A percentile compares a stretch with the other conserved stretches of the same genome.
Evolutionary conservation across 1,140 invertebrate genomes (phyloP).

Genomic region (Macrosteles quadrilineatus): DNA sequence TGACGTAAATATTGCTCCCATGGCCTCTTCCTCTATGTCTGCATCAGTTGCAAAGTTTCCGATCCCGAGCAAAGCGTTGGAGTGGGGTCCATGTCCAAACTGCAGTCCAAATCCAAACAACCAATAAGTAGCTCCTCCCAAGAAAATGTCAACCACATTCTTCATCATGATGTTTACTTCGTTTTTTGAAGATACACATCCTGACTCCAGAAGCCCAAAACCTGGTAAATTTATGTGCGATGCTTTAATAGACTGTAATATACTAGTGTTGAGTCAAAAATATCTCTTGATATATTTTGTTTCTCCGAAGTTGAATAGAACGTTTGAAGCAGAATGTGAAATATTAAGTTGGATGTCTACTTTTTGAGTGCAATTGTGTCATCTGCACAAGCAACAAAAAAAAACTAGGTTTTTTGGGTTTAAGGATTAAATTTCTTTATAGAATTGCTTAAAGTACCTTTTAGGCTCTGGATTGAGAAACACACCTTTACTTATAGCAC

Average conservation of each 20-base stretch:
- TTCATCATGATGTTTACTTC: conserved; percentile 99
- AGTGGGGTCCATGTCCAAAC: conserved; percentile 71
- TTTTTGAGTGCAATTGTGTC: not conserved
- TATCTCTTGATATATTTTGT: not conserved
- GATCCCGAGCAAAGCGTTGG: conserved; percentile 72
- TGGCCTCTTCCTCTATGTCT: conserved; percentile 63
- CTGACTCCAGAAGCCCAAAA: conserved; percentile 90
- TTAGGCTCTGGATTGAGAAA: too few relatives aligned
- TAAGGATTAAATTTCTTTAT: too few relatives aligned
- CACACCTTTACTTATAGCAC: too few relatives aligned
- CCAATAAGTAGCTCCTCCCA: conserved; percentile 94
- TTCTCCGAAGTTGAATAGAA: not conserved
- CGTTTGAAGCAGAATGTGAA: not conserved
- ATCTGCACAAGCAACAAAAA: too few relatives aligned
- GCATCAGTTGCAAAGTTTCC: conserved; percentile 72
- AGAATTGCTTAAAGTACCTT: too few relatives aligned
- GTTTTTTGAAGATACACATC: conserved; percentile 90
- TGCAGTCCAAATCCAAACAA: conserved; percentile 91
- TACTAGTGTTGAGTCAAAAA: not conserved
- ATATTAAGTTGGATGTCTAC: too few relatives aligned
- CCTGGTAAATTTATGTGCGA: too few relatives aligned
- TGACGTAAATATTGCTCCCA: conserved; percentile 77
- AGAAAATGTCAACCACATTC: conserved; percentile 88
- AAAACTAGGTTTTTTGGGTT: too few relatives aligned
- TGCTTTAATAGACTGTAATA: too few relatives aligned